Percentiles rank a stretch among this genome's conserved stretches.
Evolutionary conservation across 2,113 vertebrate genomes (phyloP).

Genomic region (Syngnathus scovelli): DNA sequence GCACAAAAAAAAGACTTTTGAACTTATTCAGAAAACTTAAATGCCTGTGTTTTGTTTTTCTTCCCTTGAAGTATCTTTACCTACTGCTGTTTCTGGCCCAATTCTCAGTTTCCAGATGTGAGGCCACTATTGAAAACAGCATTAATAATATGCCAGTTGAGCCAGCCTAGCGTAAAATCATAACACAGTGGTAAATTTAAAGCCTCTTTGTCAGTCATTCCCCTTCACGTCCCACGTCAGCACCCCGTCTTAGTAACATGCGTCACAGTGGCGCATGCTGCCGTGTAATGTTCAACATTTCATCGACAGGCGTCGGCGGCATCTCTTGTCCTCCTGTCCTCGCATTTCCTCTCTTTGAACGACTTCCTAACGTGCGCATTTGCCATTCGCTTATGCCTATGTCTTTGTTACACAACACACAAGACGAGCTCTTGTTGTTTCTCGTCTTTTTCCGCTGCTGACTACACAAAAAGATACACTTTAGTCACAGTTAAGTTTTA

Average conservation of each 20-base stretch:
- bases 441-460: slow-evolving; percentile 7
- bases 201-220: slow-evolving; percentile 21
- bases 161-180: slow-evolving; percentile 3
- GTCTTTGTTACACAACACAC: not conserved
- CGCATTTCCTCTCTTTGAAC: slow-evolving; percentile 10
- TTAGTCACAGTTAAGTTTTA: slow-evolving; percentile 3
- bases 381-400: not conserved
- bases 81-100: not conserved
- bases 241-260: slow-evolving; percentile 22
- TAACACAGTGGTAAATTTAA: slow-evolving; percentile 21
- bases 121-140: not conserved
- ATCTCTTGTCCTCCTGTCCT: slow-evolving; percentile 12
- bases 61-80: slow-evolving; percentile 13
- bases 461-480: slow-evolving; percentile 19
- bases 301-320: slow-evolving; percentile 8
- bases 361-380: slow-evolving; percentile 12
- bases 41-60: slow-evolving; percentile 16
- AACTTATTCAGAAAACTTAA: not conserved
- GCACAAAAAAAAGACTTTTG: slow-evolving; percentile 7
- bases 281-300: slow-evolving; percentile 14
- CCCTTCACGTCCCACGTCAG: slow-evolving; percentile 25
- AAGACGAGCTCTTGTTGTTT: not conserved
- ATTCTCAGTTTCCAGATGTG: slow-evolving; percentile 2
- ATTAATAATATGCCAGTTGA: slow-evolving; percentile 16
- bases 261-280: slow-evolving; percentile 26